Evolutionary conservation across 2,113 vertebrate genomes (phyloP).

Genomic region (Eulemur rufifrons): DNA sequence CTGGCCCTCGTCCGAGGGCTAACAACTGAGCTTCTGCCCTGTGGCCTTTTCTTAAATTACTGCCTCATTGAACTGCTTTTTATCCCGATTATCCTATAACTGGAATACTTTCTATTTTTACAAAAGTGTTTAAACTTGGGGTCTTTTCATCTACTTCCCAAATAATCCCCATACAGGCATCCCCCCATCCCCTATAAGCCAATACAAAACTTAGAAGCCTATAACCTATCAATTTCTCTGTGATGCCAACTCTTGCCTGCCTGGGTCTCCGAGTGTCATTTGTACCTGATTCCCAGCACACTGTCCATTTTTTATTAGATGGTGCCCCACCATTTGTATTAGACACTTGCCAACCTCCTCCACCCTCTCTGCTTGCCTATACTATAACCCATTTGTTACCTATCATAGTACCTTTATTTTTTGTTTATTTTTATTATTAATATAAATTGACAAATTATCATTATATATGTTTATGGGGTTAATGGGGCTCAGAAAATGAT

Average conservation of each 20-base stretch:
- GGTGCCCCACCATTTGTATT: background rate
- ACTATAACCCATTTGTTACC: background rate
- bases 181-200: too few relatives aligned
- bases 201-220: background rate
- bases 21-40: background rate
- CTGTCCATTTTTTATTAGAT: background rate
- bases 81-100: background rate
- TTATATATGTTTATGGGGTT: background rate
- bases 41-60: background rate
- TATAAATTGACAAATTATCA: background rate
- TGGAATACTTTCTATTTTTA: background rate
- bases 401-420: background rate
- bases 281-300: background rate
- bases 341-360: background rate
- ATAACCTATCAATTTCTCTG: background rate
- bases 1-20: background rate
- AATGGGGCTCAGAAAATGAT: background rate
- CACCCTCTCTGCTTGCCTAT: background rate
- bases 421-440: background rate
- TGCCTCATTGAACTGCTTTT: background rate
- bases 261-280: background rate
- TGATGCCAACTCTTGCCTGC: background rate
- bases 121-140: background rate
- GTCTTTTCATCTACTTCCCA: background rate
- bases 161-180: background rate